Evolutionary conservation across 2,888 invertebrate species (phyloP), one percentile per base, ranked within the genome.

Genomic region (Pyralis farinalis): DNA sequence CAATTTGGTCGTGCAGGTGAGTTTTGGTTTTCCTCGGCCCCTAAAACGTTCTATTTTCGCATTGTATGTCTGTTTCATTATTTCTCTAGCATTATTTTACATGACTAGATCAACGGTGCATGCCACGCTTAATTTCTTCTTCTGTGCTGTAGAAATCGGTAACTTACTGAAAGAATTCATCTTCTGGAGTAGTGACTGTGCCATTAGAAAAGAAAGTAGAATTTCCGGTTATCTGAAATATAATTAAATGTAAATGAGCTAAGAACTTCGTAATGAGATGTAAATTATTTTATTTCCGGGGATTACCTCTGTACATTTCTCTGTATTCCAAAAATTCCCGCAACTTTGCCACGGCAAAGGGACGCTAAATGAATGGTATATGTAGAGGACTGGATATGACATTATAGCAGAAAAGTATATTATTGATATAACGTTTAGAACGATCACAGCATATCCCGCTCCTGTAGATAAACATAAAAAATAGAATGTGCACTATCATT

Each of bases 331-430:
- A 28, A 91, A 68, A 82, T 96, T 94, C 52, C 91, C 83, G 66
- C 97, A 97, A 49, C 90, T 88, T 34, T 92, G 88, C 96, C 96
- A 97, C 6, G 96, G 96, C 33, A 97, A 79, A 34, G 90, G 90
- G 12, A 83, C 72, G 40, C 78, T 86, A 51, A 95, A 91, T 9
- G 94, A 93, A 71, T 94, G 93, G 53, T 91, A 91, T 25, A 97
- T 87, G 81, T 96, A 97, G 52, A 95, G 91, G 32, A 97, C 68
- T 0, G 97, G 96, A 90, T 97, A 97, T 0, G 96, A 91, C 69
- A 97, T 92, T 32, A 97, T 93, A 0, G 96, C 93, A 42, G 96
- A 94, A 80, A 96, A 97, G 78, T 96, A 97, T 49, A 92, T 92
- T 40, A 94, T 93, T 41, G 95, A 93, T 78, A 97, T 94, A 40